phyloP scores from a whole-genome alignment of 2,888 invertebrate genomes.

The Cataglyphis albicans region DNA sequence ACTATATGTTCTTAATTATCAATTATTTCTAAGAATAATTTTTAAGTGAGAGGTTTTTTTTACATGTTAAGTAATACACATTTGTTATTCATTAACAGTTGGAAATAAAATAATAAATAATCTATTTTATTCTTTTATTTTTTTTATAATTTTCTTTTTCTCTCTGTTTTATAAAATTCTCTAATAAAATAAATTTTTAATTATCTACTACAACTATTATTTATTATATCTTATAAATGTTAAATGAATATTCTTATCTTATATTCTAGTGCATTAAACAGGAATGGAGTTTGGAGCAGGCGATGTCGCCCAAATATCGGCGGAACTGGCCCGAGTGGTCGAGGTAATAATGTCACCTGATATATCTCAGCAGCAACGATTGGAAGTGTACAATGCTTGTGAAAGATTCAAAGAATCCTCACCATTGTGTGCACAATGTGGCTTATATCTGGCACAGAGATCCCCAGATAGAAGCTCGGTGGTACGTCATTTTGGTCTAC shows the following conservation, averaged over 20 bases:
- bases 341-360: constrained; percentile 94
- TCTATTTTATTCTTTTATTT: neutral
- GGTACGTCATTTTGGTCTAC: constrained; percentile 96
- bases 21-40: neutral
- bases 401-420: constrained; percentile 95
- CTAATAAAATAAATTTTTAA: constrained; percentile 8
- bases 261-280: constrained; percentile 68
- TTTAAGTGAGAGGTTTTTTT: neutral
- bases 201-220: neutral
- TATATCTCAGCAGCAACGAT: constrained; percentile 91
- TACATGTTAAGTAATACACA: neutral
- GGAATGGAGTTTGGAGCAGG: constrained; percentile 87
- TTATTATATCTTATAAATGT: neutral
- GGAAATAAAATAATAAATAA: neutral
- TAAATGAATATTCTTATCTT: constrained; percentile 4
- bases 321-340: constrained; percentile 93
- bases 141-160: neutral
- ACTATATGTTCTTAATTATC: neutral
- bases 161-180: neutral
- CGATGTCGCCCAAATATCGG: constrained; percentile 90
- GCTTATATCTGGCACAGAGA: constrained; percentile 92
- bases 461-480: constrained; percentile 90
- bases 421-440: constrained; percentile 95
- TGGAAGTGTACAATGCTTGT: constrained; percentile 94
- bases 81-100: neutral